Base-by-base conservation (phyloP, 2,797 vertebrate genomes). In the Lagodon rhomboides region DNA sequence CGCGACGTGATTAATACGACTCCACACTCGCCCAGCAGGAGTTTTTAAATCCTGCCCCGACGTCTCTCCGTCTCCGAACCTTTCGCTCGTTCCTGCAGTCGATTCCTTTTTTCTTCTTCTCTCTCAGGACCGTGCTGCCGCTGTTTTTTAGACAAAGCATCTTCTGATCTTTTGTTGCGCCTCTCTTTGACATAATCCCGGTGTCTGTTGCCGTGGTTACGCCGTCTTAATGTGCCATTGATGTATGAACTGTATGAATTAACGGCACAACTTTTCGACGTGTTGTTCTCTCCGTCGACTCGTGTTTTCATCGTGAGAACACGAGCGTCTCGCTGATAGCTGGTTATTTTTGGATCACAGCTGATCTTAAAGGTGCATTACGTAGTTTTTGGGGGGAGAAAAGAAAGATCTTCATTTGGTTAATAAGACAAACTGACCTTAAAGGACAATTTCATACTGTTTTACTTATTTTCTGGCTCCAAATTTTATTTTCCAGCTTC, bases 171-270 rank as follows among this genome's bases (percentile, higher is more conserved):
- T 87, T 91, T 90, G 83, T 88, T 34, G 80, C 61, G 41, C 50
- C 72, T 80, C 77, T 60, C 68, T 91, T 89, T 87, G 79, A 89
- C 87, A 88, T 87, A 86, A 87, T 87, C 87, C 86, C 2, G 58
- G 71, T 83, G 86, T 90, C 89, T 87, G 92, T 93, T 94, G 92
- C 92, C 86, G 79, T 95, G 94, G 93, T 91, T 90, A 94, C 92
- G 30, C 78, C 46, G 73, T 87, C 86, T 90, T 93, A 94, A 93
- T 92, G 90, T 87, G 85, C 90, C 87, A 82, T 75, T 88, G 90
- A 90, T 92, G 91, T 91, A 84, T 34, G 8, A 91, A 91, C 87
- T 85, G 77, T 88, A 82, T 64, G 69, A 84, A 82, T 92, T 90
- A 87, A 90, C 84, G 91, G 83, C 87, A 63, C 63, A 34, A 34